These are phyloP conservation scores for Akabosia matsudoensis DNA, from an alignment of 1,140 invertebrate species.

Conservation along the genomic window DNA sequence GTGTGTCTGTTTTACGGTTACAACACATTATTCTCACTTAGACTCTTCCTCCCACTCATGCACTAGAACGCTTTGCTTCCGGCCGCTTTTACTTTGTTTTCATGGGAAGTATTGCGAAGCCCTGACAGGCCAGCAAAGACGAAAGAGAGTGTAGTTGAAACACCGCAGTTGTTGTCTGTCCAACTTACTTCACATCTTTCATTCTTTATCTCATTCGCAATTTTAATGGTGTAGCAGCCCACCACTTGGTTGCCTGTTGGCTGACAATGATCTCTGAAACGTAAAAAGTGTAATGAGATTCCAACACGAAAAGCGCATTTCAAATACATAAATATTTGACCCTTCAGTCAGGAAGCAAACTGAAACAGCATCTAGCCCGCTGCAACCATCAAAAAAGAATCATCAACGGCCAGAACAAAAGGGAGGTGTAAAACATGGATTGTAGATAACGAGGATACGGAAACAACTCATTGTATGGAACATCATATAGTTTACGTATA, in stretches of 20 bases:
- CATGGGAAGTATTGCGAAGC: too few species aligned
- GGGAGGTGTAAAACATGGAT: background rate
- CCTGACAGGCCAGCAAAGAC: too few species aligned
- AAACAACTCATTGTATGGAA: too few species aligned
- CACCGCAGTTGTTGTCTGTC: too few species aligned
- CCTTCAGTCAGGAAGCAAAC: background rate
- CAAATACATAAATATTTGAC: constrained; percentile 14
- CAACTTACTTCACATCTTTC: background rate
- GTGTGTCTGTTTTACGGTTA: too few species aligned
- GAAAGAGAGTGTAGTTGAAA: too few species aligned
- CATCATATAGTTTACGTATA: too few species aligned
- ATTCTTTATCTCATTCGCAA: background rate
- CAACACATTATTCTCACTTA: background rate
- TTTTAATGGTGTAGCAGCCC: background rate
- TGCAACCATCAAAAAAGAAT: background rate
- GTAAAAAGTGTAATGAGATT: constrained; percentile 14
- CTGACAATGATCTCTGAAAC: constrained; percentile 2
- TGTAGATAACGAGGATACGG: too few species aligned
- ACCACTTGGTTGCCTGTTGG: constrained; percentile 10
- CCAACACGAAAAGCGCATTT: constrained; percentile 11
- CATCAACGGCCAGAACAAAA: background rate
- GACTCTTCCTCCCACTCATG: background rate
- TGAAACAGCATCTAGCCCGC: background rate
- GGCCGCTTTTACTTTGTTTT: background rate
- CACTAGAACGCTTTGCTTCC: background rate